Evolutionary conservation across 2,888 invertebrate genomes (phyloP).

Genomic region (Galerucella pusilla): DNA sequence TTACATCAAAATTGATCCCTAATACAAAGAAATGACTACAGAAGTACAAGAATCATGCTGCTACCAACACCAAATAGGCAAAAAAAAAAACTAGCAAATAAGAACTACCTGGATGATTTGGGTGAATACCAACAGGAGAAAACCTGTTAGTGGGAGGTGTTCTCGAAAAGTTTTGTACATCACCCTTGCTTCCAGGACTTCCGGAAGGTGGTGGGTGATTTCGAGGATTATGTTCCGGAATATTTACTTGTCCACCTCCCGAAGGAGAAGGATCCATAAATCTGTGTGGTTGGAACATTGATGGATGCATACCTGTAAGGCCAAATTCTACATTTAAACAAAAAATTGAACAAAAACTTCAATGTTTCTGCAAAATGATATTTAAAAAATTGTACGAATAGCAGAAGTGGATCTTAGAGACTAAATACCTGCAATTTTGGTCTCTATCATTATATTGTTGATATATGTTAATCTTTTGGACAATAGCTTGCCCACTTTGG

Average conservation of each 20-base stretch:
- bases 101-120: conserved; percentile 50
- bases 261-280: conserved; percentile 69
- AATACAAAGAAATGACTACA: neutral
- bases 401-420: neutral
- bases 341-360: neutral
- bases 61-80: conserved; percentile 7
- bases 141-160: conserved; percentile 38
- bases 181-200: conserved; percentile 55
- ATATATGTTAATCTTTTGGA: too few relatives aligned
- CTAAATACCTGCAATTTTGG: too few relatives aligned
- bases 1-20: too few relatives aligned
- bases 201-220: conserved; percentile 59
- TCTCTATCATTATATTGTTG: too few relatives aligned
- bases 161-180: conserved; percentile 41
- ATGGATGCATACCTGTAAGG: conserved; percentile 53
- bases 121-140: conserved; percentile 39
- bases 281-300: conserved; percentile 66
- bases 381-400: neutral
- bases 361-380: neutral
- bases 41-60: conserved; percentile 1
- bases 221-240: conserved; percentile 59
- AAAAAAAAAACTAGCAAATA: neutral
- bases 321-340: conserved; percentile 11
- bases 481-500: too few relatives aligned
- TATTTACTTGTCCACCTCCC: conserved; percentile 67